Conservation (phyloP, 2,888 invertebrate species). For the Crioceris asparagi region DNA sequence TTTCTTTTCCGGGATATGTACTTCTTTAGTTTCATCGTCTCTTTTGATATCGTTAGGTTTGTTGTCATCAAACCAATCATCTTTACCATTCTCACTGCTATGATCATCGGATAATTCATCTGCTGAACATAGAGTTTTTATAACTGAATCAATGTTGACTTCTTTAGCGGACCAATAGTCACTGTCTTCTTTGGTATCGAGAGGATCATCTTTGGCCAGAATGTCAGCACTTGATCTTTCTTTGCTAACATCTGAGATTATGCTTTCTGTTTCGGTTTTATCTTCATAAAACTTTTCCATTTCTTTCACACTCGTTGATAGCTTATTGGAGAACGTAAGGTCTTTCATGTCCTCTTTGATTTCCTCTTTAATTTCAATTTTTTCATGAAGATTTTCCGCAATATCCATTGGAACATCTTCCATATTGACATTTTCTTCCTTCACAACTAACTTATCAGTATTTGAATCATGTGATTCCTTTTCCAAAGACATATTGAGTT, state of each 20-base stretch:
- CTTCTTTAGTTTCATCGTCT: slow-evolving; percentile 10
- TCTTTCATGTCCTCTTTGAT: slow-evolving; percentile 1
- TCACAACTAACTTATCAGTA: slow-evolving; percentile 4
- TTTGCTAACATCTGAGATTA: slow-evolving; percentile 32
- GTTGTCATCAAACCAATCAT: slow-evolving; percentile 24
- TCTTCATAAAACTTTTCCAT: slow-evolving; percentile 33
- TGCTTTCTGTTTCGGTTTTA: slow-evolving; percentile 33
- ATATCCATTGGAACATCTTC: slow-evolving; percentile 10
- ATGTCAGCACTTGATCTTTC: slow-evolving; percentile 33
- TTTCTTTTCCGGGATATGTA: slow-evolving; percentile 7
- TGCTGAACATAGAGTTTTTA: slow-evolving; percentile 55
- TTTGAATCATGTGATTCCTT: slow-evolving; percentile 25
- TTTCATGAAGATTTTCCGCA: neutral
- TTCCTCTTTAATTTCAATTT: neutral
- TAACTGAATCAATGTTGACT: slow-evolving; percentile 70
- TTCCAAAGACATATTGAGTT: slow-evolving; percentile 28
- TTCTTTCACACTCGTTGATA: slow-evolving; percentile 29
- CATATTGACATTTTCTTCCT: slow-evolving; percentile 13
- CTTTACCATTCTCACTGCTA: slow-evolving; percentile 31
- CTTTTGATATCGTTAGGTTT: slow-evolving; percentile 19
- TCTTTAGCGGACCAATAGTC: slow-evolving; percentile 73
- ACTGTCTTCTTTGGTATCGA: slow-evolving; percentile 41
- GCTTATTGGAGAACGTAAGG: slow-evolving; percentile 12
- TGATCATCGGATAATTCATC: slow-evolving; percentile 38
- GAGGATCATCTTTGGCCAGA: slow-evolving; percentile 38